Evolutionary conservation across 2,113 vertebrate species (phyloP), one percentile per base, ranked within the genome.

Genomic region (Syrrhaptes paradoxus): DNA sequence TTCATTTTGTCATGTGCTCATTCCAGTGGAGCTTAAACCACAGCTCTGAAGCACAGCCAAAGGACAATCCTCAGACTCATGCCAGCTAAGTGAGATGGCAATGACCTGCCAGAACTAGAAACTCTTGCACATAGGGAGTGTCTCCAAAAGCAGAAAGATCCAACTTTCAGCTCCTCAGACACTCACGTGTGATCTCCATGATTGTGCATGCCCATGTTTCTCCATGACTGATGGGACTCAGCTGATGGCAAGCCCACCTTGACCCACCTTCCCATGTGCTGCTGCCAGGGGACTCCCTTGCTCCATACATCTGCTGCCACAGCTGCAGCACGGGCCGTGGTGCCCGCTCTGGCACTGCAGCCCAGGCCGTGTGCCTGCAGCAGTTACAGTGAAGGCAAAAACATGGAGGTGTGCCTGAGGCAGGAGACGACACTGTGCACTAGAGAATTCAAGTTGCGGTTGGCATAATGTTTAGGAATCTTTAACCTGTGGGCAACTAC

Each of bases 341-440:
- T 59, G 22, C 26, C 34, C 2, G 1, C 25, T 66, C 34, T 2
- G 0, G 38, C 24, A 8, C 14, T 19, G 36, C 24, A 85, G 17
- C 14, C 29, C 1, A 0, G n/a, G 14, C 11, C 6, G 1, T 25
- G 22, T 2, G 1, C 19, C 9, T 67, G 19, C 31, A 36, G 8
- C 12, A 24, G 28, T 28, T 34, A 24, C 24, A 49, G 38, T 10
- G 16, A 61, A 66, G 17, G 38, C 20, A 68, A 77, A 88, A 68
- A 24, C 2, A 3, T 22, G 13, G 26, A 74, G 24, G 25, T 36
- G 48, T 0, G 0, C 24, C 49, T 85, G 62, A 48, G 88, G 28
- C n/a, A 54, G 20, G 34, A 77, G n/a, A 68, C 9, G 31, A 76
- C 36, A 11, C 22, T 48, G 49, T 10, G 8, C 28, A n/a, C 8